phyloP scores from a whole-genome alignment of 2,113 vertebrate genomes.

The Origma solitaria region DNA sequence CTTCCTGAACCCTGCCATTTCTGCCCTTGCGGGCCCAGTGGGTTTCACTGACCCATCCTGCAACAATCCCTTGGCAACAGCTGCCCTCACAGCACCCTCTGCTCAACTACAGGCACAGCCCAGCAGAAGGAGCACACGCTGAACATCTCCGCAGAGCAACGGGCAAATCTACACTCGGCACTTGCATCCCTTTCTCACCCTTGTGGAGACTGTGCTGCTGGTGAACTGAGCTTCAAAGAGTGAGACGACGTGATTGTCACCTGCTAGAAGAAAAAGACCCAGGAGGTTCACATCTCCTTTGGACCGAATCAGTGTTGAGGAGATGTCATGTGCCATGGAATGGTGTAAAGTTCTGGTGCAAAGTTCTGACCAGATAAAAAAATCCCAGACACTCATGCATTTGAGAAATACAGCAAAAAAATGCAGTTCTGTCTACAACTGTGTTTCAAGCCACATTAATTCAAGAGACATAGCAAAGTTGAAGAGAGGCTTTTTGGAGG shows the following conservation, averaged over 20 bases:
- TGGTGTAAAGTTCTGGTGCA: rapidly evolving
- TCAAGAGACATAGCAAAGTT: not conserved
- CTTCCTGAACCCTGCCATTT: not conserved
- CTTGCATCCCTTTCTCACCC: not conserved
- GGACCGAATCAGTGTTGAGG: rapidly evolving
- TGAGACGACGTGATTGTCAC: not conserved
- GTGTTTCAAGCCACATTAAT: not conserved
- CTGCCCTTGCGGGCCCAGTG: rapidly evolving
- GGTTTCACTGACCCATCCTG: not conserved
- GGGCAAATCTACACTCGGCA: not conserved
- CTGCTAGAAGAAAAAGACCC: not conserved
- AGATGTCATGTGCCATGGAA: rapidly evolving
- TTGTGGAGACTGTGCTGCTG: not conserved
- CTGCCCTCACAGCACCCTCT: not conserved
- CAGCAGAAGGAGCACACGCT: rapidly evolving
- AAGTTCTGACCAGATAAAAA: not conserved
- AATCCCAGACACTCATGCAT: not conserved
- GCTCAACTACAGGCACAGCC: rapidly evolving
- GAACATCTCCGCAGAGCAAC: too few relatives aligned
- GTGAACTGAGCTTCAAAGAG: not conserved
- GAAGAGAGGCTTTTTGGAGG: rapidly evolving
- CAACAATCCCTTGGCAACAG: not conserved
- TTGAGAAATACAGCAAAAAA: not conserved
- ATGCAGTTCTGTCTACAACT: rapidly evolving
- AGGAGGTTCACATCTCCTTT: not conserved